These are phyloP conservation scores for Nemapogon koenigi DNA, from an alignment of 2,888 invertebrate genomes.

Conservation along the genomic window DNA sequence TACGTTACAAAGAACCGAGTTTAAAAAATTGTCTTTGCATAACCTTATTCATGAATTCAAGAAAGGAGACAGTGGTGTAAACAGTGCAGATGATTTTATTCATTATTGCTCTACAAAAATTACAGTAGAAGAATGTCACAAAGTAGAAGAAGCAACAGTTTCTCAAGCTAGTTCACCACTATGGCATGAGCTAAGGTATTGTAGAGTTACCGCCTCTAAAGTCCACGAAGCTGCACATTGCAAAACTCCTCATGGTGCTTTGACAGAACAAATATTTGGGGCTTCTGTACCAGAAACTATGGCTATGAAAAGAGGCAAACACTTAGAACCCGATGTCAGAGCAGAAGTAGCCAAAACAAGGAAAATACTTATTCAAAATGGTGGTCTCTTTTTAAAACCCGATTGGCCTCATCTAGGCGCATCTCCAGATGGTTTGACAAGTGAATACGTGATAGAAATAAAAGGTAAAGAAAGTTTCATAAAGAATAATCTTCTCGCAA, in stretches of 20 bases:
- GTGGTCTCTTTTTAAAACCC: conserved; percentile 12
- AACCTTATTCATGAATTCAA: neutral
- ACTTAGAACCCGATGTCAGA: conserved; percentile 10
- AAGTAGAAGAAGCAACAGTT: conserved; percentile 1
- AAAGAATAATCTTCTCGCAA: conserved; percentile 7
- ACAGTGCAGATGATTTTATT: neutral
- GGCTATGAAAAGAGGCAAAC: conserved; percentile 12
- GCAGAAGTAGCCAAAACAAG: conserved; percentile 7
- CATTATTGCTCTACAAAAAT: conserved; percentile 1
- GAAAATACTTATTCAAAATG: conserved; percentile 9
- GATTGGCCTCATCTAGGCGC: conserved; percentile 13
- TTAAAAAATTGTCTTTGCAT: neutral
- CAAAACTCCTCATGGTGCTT: conserved; percentile 10
- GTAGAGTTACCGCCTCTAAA: conserved; percentile 18
- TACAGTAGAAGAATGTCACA: neutral
- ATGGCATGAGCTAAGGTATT: conserved; percentile 19
- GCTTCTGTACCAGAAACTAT: conserved; percentile 11
- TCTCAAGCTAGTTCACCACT: conserved; percentile 13
- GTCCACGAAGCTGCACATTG: conserved; percentile 13
- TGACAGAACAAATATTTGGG: conserved; percentile 9
- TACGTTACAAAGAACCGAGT: neutral
- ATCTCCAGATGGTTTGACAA: conserved; percentile 14
- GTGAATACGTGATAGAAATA: too few relatives aligned
- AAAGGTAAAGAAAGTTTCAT: too few relatives aligned
- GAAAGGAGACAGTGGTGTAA: neutral